Evolutionary conservation across 2,113 vertebrate genomes (phyloP), one percentile per base, ranked within the genome.

Genomic region (Cryptoleucopteryx plumbea): DNA sequence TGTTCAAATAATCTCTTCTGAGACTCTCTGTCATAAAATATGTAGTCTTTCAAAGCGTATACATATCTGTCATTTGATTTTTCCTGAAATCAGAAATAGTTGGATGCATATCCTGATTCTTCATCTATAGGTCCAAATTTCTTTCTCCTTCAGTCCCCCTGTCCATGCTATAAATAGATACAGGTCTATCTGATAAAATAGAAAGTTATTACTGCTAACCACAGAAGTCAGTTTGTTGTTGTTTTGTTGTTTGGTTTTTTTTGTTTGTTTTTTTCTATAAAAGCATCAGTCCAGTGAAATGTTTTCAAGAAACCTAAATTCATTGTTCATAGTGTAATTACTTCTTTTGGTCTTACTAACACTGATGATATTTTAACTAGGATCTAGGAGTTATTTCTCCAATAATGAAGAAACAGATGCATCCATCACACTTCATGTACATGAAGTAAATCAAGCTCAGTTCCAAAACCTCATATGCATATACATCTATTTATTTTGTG

Each of bases 1-100:
- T 56, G 56, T 93, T 93, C 56, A 74, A 87, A 79, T 73, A 83
- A 91, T 92, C 72, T 93, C 93, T 94, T 94, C 66, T 38, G 82
- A 93, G 88, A 86, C 36, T 68, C 65, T 58, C 9, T 79, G 32
- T 79, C 77, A 50, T 65, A 78, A 87, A 58, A 32, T 14, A 43
- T n/a, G 48, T 17, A 34, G 18, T 43, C n/a, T 68, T 82, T 58
- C 62, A 61, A 75, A 91, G 40, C 1, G 3, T 47, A 10, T 29
- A 18, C 5, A 4, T 67, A 32, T 26, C 11, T 56, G 43, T 38
- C 78, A 56, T 70, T 86, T 38, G 31, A 42, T 62, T 83, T 48
- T 58, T 50, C 48, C 42, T 50, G 38, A n/a, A 65, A 80, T 72
- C 55, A 61, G 47, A 88, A 91, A 61, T 20, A 82, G 66, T 79